Evolutionary conservation across 2,113 vertebrate species (phyloP).

Genomic region (Forbesichthys agassizii): DNA sequence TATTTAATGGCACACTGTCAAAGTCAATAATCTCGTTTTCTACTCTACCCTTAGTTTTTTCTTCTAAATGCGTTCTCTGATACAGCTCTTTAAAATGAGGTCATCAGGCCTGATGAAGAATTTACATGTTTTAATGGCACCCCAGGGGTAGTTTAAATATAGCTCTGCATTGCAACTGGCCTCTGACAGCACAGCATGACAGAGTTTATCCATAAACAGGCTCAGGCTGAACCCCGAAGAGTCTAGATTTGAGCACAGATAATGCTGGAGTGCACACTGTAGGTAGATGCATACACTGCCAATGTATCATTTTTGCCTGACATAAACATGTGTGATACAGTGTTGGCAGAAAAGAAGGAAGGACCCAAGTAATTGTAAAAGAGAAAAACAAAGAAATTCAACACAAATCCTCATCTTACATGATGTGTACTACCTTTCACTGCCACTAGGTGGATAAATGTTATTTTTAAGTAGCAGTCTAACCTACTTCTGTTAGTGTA

Average conservation of each 20-base stretch:
- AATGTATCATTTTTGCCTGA: too few species aligned
- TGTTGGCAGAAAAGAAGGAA: too few species aligned
- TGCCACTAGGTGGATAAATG: slow-evolving; percentile 66
- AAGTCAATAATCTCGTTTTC: slow-evolving; percentile 46
- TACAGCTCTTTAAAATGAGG: slow-evolving; percentile 72
- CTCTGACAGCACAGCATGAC: slow-evolving; percentile 59
- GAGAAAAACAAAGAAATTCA: neutral
- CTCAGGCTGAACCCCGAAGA: slow-evolving; percentile 11
- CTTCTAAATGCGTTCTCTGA: slow-evolving; percentile 59
- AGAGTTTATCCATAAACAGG: slow-evolving; percentile 65
- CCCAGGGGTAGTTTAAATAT: slow-evolving; percentile 77
- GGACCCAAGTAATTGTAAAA: neutral
- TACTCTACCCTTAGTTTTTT: slow-evolving; percentile 13
- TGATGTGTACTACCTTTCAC: slow-evolving; percentile 14
- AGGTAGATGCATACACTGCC: neutral
- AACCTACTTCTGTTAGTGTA: neutral
- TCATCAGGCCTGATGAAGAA: slow-evolving; percentile 76
- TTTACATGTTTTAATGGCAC: slow-evolving; percentile 79
- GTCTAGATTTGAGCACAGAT: slow-evolving; percentile 1
- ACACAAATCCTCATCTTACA: neutral
- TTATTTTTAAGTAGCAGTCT: slow-evolving; percentile 7
- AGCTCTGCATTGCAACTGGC: slow-evolving; percentile 65
- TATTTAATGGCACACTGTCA: slow-evolving; percentile 12
- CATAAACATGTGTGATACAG: neutral
- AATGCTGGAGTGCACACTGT: slow-evolving; percentile 7